Evolutionary conservation across 2,113 vertebrate genomes (phyloP), one percentile per base, ranked within the genome.

Genomic region (Brachyistius frenatus): DNA sequence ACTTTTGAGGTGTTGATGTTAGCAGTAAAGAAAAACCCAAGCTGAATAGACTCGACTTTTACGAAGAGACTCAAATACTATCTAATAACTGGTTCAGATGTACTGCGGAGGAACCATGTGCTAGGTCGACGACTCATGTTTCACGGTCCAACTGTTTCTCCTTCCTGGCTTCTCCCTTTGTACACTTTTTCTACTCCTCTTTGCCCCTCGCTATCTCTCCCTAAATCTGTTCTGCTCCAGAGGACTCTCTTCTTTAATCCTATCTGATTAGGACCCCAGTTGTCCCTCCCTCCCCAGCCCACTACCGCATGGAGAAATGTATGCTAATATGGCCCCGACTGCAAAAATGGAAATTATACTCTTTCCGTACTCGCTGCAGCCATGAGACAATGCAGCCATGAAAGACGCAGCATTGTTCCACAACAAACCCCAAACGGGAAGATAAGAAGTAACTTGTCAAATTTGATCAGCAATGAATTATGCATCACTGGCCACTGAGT

Each of bases 321-420:
- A 92, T 91, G 93, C 90, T 91, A 91, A 92, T 92, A 79, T 66
- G 14, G 73, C 73, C 73, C 23, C 67, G 64, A 80, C 86, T 88
- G 88, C 82, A 75, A 83, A 88, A 86, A 88, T 85, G 85, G 76
- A 91, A 93, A 88, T 89, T 32, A 74, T 81, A 37, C 65, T 76
- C 46, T 47, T 83, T 7, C 55, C 14, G 3, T n/a, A 15, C 49
- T 74, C 6, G 37, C 60, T 64, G 62, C 54, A 78, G 37, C n/a
- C 46, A 3, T 13, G 62, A 76, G 78, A 84, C 75, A 75, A 77
- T 71, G 79, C 61, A 77, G 78, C 63, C 41, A n/a, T 69, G 54
- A 75, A 73, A 80, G 52, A 86, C 7, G 67, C 72, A 14, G 62
- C 67, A 66, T 80, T 83, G 85, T 84, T 89, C 70, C 76, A 82